Conservation (phyloP, 1,140 invertebrate species). For the Acromyrmex echinatior region DNA sequence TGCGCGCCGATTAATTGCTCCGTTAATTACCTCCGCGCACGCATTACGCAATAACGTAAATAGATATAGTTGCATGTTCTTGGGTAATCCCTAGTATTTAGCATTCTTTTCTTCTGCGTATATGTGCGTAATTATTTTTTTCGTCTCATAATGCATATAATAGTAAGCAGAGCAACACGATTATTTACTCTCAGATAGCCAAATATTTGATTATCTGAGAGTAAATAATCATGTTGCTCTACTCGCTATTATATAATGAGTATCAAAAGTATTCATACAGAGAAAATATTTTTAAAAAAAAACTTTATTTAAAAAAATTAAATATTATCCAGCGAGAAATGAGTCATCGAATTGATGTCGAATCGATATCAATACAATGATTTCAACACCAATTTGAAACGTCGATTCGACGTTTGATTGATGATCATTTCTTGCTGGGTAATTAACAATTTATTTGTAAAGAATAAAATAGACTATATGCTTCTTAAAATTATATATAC, state of each 20-base stretch:
- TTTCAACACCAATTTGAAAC: no score
- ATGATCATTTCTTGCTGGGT: no score
- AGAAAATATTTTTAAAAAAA: no score
- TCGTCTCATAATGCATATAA: not conserved
- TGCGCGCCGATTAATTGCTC: constrained; percentile 33
- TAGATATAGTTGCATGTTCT: not conserved
- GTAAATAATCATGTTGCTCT: constrained; percentile 6
- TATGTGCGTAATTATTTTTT: not conserved
- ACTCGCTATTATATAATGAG: not conserved
- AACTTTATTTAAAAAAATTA: no score
- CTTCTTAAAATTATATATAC: no score
- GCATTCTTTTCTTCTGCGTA: not conserved
- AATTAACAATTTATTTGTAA: no score
- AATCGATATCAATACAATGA: no score
- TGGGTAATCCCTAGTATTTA: constrained; percentile 12
- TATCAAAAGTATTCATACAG: no score
- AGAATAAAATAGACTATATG: no score
- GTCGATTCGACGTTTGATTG: no score
- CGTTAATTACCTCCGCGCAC: constrained; percentile 19
- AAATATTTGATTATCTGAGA: constrained; percentile 5
- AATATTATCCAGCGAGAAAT: no score
- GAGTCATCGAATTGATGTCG: no score
- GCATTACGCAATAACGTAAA: constrained; percentile 26
- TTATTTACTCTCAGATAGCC: constrained; percentile 12
- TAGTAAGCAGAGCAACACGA: not conserved